phyloP scores from a whole-genome alignment of 2,888 invertebrate species.

The Drosophila diplacantha region DNA sequence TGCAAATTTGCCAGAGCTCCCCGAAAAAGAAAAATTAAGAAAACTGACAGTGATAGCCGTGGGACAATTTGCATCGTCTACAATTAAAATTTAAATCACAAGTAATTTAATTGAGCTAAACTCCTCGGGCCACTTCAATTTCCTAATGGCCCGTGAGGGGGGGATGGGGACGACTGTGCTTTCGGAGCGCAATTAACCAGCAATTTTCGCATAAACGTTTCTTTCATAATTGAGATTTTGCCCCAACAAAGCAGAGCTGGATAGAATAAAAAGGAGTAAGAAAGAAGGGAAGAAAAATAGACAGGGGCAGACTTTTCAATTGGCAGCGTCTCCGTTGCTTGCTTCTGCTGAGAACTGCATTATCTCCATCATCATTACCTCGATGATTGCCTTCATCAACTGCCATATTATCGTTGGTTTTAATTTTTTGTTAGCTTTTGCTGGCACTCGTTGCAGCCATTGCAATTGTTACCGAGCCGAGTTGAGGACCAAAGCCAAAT shows the following conservation, averaged over 20 bases:
- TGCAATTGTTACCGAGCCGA: constrained; percentile 51
- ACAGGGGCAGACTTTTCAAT: constrained; percentile 55
- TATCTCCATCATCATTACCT: constrained; percentile 41
- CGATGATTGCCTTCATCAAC: constrained; percentile 61
- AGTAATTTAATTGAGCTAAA: constrained; percentile 69
- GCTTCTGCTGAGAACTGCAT: constrained; percentile 33
- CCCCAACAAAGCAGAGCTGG: constrained; percentile 22
- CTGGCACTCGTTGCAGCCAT: constrained; percentile 41
- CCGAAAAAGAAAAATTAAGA: constrained; percentile 28
- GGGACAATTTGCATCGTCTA: constrained; percentile 51
- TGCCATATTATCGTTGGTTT: constrained; percentile 59
- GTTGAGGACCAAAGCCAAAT: constrained; percentile 20
- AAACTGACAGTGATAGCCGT: constrained; percentile 55
- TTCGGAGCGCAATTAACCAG: constrained; percentile 61
- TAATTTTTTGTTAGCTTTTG: constrained; percentile 40
- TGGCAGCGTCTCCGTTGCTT: constrained; percentile 56
- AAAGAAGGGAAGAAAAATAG: constrained; percentile 25
- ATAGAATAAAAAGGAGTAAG: constrained; percentile 27
- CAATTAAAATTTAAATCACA: constrained; percentile 70
- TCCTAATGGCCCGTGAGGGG: constrained; percentile 23
- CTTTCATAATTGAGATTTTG: constrained; percentile 56
- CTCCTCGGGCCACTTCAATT: constrained; percentile 44
- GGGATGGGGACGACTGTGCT: constrained; percentile 1
- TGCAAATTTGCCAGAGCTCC: constrained; percentile 58
- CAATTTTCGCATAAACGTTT: constrained; percentile 71